Percentiles rank a stretch among this genome's conserved stretches.
Conservation (phyloP, 92 coral and sea anemone genomes). For the Isaurus tuberculatus region DNA sequence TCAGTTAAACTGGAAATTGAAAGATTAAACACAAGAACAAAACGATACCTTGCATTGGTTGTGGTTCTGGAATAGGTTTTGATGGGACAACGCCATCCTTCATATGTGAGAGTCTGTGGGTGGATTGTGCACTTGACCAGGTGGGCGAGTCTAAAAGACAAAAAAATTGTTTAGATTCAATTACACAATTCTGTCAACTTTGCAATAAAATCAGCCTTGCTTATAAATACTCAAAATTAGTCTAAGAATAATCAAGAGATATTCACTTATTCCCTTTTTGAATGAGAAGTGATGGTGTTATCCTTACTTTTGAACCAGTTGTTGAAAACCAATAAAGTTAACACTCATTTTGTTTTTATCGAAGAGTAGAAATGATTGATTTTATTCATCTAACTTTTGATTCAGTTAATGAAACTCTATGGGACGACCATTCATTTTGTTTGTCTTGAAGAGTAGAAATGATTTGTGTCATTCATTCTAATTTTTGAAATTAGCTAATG, state of each 20-base stretch:
- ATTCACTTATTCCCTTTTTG: not conserved
- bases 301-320: not conserved
- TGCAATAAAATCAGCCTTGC: too few species aligned
- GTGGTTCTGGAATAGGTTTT: constrained; percentile 69
- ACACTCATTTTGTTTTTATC: not conserved
- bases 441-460: too few species aligned
- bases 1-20: not conserved
- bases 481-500: too few species aligned
- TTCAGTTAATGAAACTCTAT: not conserved
- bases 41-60: constrained; percentile 69
- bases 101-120: constrained; percentile 84
- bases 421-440: too few species aligned
- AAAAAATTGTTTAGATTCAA: not conserved
- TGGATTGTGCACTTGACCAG: constrained; percentile 41
- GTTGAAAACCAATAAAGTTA: not conserved
- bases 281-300: not conserved
- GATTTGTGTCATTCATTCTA: too few species aligned
- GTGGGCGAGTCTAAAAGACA: constrained; percentile 40
- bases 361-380: not conserved
- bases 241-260: too few species aligned
- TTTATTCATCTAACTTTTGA: not conserved
- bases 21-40: not conserved
- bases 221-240: too few species aligned
- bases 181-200: not conserved
- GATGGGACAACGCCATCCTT: constrained; percentile 88